A percentile compares a stretch with the other conserved stretches of the same genome.
phyloP scores from a whole-genome alignment of 2,888 invertebrate genomes.

The Nemapogon koenigi region DNA sequence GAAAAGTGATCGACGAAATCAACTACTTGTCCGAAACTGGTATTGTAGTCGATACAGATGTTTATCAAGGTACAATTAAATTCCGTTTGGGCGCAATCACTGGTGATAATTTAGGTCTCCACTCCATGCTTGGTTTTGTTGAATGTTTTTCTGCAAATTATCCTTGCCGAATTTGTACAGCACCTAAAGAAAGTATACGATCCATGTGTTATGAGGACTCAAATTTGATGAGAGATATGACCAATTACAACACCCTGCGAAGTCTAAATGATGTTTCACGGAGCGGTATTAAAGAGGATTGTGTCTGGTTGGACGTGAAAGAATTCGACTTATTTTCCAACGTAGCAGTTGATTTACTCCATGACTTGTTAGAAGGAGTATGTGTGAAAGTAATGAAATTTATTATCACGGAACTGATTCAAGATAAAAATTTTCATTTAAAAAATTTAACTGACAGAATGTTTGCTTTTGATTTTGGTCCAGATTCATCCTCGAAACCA shows the following conservation, averaged over 20 bases:
- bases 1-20: not conserved
- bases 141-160: slow-evolving; percentile 17
- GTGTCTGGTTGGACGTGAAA: slow-evolving; percentile 13
- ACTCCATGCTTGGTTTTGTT: slow-evolving; percentile 17
- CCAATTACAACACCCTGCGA: slow-evolving; percentile 10
- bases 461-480: slow-evolving; percentile 9
- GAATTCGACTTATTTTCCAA: slow-evolving; percentile 13
- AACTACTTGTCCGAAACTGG: not conserved
- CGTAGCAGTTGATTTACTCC: slow-evolving; percentile 2
- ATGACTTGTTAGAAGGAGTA: slow-evolving; percentile 11
- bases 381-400: slow-evolving; percentile 6
- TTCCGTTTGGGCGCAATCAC: slow-evolving; percentile 16
- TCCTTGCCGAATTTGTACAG: slow-evolving; percentile 14
- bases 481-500: slow-evolving; percentile 8
- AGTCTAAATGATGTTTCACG: slow-evolving; percentile 3
- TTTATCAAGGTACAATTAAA: slow-evolving; percentile 9
- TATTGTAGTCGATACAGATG: not conserved
- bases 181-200: slow-evolving; percentile 5
- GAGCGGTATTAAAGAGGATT: slow-evolving; percentile 14
- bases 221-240: slow-evolving; percentile 12
- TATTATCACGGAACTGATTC: slow-evolving; percentile 8
- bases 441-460: slow-evolving; percentile 6
- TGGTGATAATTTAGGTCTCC: slow-evolving; percentile 18
- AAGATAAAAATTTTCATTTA: slow-evolving; percentile 10
- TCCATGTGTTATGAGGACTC: slow-evolving; percentile 5